Evolutionary conservation across 35 echinoderm and acorn worm genomes (phyloP), one percentile per base, ranked within the genome.

Genomic region (Apostichopus japonicus): DNA sequence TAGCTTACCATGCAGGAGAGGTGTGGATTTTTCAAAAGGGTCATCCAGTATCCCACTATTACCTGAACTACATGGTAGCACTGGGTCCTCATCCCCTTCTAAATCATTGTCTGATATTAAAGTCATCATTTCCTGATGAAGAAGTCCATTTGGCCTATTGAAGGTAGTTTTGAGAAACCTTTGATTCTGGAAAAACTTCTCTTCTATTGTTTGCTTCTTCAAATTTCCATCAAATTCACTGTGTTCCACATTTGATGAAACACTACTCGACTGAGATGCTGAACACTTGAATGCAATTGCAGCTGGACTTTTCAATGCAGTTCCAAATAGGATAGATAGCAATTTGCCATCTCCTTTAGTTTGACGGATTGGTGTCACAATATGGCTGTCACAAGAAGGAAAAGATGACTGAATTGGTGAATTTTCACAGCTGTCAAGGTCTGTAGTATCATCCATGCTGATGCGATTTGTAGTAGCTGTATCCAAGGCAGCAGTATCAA

Each of bases 241-340:
- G 71, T 21, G 71, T 24, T 75, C 21, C n/a, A 59, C 10, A 6
- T 84, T 57, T 55, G 54, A 55, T 65, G 56, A 15, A 8, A 65
- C 61, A 72, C 24, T 72, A 16, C 53, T 65, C 51, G 44, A n/a
- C 27, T 71, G 24, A 15, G 86, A 72, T 51, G 86, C 59, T 65
- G 86, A 89, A 62, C 86, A 89, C 25, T 89, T 89, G 61, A 89
- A 89, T 72, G 86, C 86, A 63, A 72, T 63, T 33, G 61, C 67
- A 4, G 72, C 86, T 5, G 86, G 86, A 89, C 86, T 89, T 22
- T 89, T 89, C 13, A 89, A 15, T 23, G 86, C 86, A 23, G 86
- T 89, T 73, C 86, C 86, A 89, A 89, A 89, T 0, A 89, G 86
- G 52, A 73, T 73, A 51, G 86, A 89, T 10, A 89, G 15, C 10